These are phyloP conservation scores for Helicoverpa zea DNA, from an alignment of 1,140 invertebrate species.

Conservation along the genomic window DNA sequence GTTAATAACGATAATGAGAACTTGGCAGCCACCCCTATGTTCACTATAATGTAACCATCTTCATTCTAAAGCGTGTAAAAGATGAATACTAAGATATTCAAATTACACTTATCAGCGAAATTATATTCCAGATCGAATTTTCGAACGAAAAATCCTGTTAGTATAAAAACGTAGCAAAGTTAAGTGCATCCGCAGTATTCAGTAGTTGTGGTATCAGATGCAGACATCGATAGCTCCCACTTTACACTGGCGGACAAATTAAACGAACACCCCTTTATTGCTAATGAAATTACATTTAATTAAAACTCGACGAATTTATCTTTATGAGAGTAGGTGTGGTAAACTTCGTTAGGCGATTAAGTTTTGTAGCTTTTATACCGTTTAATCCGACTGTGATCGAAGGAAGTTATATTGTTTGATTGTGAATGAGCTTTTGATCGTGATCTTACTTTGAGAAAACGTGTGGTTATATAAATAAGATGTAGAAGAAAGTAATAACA, in stretches of 20 bases:
- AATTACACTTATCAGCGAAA: constrained; percentile 7
- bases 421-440: not conserved
- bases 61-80: constrained; percentile 12
- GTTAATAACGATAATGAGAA: constrained; percentile 7
- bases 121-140: constrained; percentile 5
- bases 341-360: constrained; percentile 10
- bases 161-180: constrained; percentile 13
- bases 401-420: not conserved
- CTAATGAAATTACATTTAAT: constrained; percentile 45
- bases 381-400: not conserved
- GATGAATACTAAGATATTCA: constrained; percentile 3
- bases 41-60: not conserved
- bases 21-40: no score
- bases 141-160: not conserved
- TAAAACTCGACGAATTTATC: constrained; percentile 28
- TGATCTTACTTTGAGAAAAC: not conserved
- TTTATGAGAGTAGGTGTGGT: constrained; percentile 36
- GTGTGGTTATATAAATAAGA: not conserved
- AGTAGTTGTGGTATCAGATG: constrained; percentile 28
- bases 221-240: constrained; percentile 24
- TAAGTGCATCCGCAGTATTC: constrained; percentile 16
- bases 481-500: not conserved
- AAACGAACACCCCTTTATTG: constrained; percentile 29
- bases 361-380: not conserved
- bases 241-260: constrained; percentile 42